Evolutionary conservation across 2,113 vertebrate genomes (phyloP), one percentile per base, ranked within the genome.

Genomic region (Nicator chloris): DNA sequence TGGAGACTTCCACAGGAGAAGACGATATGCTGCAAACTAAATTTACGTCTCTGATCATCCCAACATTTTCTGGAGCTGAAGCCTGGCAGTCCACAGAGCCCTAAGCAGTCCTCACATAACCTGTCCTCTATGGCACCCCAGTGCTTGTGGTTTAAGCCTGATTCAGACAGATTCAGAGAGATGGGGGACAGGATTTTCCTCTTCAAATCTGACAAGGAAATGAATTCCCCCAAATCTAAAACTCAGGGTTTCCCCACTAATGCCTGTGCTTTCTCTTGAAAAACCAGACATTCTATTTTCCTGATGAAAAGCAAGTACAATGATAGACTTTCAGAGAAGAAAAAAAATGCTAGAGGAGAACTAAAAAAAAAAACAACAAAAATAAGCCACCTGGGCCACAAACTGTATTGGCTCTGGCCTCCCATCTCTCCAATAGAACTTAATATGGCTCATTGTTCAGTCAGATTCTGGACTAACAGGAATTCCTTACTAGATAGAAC

Each of bases 101-200:
- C 72, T 49, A 40, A 39, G 15, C 16, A 18, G 47, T 47, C 35
- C 53, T 68, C 45, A 92, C 31, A 61, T 24, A 35, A 30, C n/a
- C 6, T 26, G 13, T 23, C 17, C 8, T 65, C 20, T 33, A 0
- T 33, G 61, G 21, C 15, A 56, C 9, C 4, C 4, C 8, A 14
- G 8, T 10, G 8, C 33, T 82, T 66, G 8, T 17, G 18, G 30
- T 71, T 65, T 51, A 23, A 57, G 45, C n/a, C 56, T 23, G 42
- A 73, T 33, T 40, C 42, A 30, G 26, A 39, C 0, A 51, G 13
- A 51, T 8, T n/a, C 9, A 4, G 15, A 50, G 30, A 2, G 14
- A 20, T 11, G 27, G 23, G 11, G 31, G 13, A 14, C 1, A 12
- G 21, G 24, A 44, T 61, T 86, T 33, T 89, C 11, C 40, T 65